phyloP scores from a whole-genome alignment of 2,888 invertebrate genomes.

The Poecilus cupreus region DNA sequence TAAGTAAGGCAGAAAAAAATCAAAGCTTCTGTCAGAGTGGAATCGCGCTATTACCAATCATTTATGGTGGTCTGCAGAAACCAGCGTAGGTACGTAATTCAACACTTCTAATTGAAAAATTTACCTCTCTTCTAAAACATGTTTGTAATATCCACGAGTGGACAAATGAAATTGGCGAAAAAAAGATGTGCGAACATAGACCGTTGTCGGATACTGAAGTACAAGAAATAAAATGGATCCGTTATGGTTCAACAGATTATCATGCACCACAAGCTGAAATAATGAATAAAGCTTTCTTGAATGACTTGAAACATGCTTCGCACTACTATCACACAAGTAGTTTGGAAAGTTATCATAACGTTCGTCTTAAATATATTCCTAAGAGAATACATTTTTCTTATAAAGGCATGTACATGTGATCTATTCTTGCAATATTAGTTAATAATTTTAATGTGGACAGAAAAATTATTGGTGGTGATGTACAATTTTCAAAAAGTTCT shows the following conservation, averaged over 20 bases:
- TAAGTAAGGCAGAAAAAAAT: not conserved
- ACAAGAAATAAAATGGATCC: not conserved
- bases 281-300: not conserved
- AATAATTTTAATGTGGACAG: constrained; percentile 33
- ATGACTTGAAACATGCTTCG: not conserved
- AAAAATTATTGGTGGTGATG: not conserved
- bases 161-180: constrained; percentile 1
- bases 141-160: constrained; percentile 56
- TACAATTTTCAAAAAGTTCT: not conserved
- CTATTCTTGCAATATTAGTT: constrained; percentile 33
- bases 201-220: not conserved
- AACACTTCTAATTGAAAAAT: constrained; percentile 44
- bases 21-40: not conserved
- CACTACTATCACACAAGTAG: not conserved
- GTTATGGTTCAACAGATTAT: not conserved
- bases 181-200: not conserved
- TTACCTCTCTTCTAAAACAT: constrained; percentile 54
- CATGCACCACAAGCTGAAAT: not conserved
- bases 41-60: not conserved
- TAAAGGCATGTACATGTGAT: not conserved
- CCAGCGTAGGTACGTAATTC: constrained; percentile 18
- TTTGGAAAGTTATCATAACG: not conserved
- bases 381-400: constrained; percentile 34
- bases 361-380: constrained; percentile 11
- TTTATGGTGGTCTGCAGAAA: constrained; percentile 57